Conservation (phyloP, 2,113 vertebrate genomes). For the Trematocara marginatum region DNA sequence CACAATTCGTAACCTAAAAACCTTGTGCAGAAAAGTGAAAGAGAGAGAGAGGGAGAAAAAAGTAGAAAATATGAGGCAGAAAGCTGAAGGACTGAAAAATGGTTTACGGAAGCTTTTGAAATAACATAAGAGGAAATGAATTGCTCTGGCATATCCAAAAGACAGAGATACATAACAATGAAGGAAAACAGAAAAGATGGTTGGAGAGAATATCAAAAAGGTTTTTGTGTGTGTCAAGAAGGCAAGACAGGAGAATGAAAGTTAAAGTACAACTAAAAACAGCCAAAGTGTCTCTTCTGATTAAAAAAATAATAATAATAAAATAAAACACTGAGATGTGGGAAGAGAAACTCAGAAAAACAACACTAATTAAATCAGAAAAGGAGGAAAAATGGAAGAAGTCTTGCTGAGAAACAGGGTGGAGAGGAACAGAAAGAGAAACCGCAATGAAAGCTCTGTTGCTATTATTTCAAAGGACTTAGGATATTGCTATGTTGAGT, state of each 20-base stretch:
- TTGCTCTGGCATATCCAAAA: background rate
- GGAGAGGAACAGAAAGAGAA: background rate
- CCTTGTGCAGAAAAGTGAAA: background rate
- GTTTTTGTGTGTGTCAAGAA: background rate
- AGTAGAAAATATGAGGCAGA: background rate
- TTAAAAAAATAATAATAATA: background rate
- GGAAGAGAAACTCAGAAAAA: background rate
- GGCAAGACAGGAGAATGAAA: background rate
- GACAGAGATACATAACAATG: background rate
- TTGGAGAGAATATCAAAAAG: background rate
- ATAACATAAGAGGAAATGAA: background rate
- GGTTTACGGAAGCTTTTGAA: background rate
- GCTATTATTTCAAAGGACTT: background rate
- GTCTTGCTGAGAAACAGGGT: background rate
- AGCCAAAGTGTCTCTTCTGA: background rate
- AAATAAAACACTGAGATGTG: background rate
- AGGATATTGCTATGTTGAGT: background rate
- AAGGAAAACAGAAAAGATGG: background rate
- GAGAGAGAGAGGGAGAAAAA: background rate
- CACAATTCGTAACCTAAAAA: background rate
- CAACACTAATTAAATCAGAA: background rate
- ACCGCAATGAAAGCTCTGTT: background rate
- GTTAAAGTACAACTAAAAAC: background rate
- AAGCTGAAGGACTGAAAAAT: background rate
- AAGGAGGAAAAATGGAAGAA: background rate